Percentiles rank a stretch among this genome's conserved stretches.
phyloP scores from a whole-genome alignment of 2,113 vertebrate genomes.

The Ammodytes dubius region DNA sequence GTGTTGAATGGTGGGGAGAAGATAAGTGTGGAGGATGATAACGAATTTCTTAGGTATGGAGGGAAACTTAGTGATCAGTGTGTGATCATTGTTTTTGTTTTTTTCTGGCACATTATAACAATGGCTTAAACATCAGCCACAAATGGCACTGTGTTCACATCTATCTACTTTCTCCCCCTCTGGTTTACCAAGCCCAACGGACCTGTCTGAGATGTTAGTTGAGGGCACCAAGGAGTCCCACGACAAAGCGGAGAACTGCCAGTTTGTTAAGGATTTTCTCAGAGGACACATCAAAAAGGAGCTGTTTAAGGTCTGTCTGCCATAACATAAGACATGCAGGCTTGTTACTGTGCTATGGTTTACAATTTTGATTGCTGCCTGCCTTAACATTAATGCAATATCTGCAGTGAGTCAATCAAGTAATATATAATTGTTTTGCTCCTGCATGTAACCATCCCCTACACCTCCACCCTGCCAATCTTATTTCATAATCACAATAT shows the following conservation, averaged over 20 bases:
- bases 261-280: constrained; percentile 92
- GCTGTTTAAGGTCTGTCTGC: constrained; percentile 87
- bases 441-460: not conserved
- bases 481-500: not conserved
- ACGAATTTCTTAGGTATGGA: constrained; percentile 61
- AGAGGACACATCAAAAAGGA: constrained; percentile 89
- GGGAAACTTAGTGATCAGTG: not conserved
- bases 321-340: not conserved
- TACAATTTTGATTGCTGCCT: too few relatives aligned
- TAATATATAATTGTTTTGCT: not conserved
- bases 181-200: constrained; percentile 79
- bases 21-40: constrained; percentile 43
- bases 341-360: too few relatives aligned
- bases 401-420: not conserved
- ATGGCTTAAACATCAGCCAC: not conserved
- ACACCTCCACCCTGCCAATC: too few relatives aligned
- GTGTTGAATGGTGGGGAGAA: constrained; percentile 24
- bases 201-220: constrained; percentile 90
- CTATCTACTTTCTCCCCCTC: not conserved
- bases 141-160: not conserved
- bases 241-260: constrained; percentile 88
- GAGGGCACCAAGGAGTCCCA: constrained; percentile 92
- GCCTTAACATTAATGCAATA: not conserved
- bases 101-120: not conserved
- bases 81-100: too few relatives aligned